A percentile compares a stretch with the other conserved stretches of the same genome.
phyloP scores from a whole-genome alignment of 2,797 vertebrate genomes.

The Peromyscus attwateri region DNA sequence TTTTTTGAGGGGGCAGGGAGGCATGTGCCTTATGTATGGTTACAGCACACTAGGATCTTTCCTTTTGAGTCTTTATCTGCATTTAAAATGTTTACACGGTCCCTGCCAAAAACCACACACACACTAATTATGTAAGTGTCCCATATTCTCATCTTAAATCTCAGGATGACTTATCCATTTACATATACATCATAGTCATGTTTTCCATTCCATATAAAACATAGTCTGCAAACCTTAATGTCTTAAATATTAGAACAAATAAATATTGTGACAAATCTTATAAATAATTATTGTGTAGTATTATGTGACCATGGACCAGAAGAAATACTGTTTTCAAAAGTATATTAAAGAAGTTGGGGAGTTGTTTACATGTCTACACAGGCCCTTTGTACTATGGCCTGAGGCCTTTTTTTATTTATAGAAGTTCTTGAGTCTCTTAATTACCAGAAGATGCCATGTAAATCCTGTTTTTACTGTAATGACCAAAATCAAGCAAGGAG shows the following conservation, averaged over 20 bases:
- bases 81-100: not conserved
- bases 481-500: not conserved
- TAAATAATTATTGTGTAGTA: not conserved
- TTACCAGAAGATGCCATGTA: not conserved
- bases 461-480: not conserved
- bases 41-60: not conserved
- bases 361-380: not conserved
- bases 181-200: not conserved
- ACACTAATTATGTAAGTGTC: not conserved
- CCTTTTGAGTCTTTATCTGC: not conserved
- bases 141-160: not conserved
- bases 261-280: not conserved
- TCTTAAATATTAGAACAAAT: not conserved
- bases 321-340: not conserved
- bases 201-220: not conserved
- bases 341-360: not conserved
- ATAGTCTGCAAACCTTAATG: not conserved
- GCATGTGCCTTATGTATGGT: not conserved
- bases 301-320: not conserved
- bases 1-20: not conserved
- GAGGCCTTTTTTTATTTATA: not conserved
- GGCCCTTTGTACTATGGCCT: not conserved
- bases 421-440: not conserved
- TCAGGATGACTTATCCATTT: not conserved
- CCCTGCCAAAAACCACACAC: not conserved